Conservation (phyloP, 1,140 invertebrate species). For the Belonocnema kinseyi region DNA sequence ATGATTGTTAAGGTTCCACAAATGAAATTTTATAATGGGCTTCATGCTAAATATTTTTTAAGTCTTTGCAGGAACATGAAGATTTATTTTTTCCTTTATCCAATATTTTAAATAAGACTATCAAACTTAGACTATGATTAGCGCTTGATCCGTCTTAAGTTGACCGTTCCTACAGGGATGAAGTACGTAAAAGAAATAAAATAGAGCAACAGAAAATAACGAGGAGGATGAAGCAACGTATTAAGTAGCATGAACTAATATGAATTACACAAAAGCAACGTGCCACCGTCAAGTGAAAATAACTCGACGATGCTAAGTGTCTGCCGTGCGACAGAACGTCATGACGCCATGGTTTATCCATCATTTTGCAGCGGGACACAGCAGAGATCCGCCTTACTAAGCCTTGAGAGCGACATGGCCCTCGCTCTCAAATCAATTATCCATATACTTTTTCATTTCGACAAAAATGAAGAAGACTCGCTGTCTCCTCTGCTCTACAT, state of each 20-base stretch:
- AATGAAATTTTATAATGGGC: slow-evolving; percentile 30
- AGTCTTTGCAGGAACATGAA: too few relatives aligned
- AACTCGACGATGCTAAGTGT: slow-evolving; percentile 65
- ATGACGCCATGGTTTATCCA: slow-evolving; percentile 61
- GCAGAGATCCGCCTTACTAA: slow-evolving; percentile 30
- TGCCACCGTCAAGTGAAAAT: slow-evolving; percentile 63
- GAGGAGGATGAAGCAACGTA: slow-evolving; percentile 41
- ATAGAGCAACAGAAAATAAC: not conserved
- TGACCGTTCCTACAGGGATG: slow-evolving; percentile 39
- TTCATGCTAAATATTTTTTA: not conserved
- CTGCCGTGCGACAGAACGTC: slow-evolving; percentile 64
- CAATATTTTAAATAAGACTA: slow-evolving; percentile 27
- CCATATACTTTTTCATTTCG: slow-evolving; percentile 40
- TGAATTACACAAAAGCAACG: slow-evolving; percentile 62
- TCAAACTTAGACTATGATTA: too few relatives aligned
- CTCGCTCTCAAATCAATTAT: slow-evolving; percentile 52
- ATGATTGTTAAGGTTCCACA: not conserved
- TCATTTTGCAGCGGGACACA: slow-evolving; percentile 61
- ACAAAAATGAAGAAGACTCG: slow-evolving; percentile 32
- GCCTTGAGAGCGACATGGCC: slow-evolving; percentile 41
- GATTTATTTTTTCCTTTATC: too few relatives aligned
- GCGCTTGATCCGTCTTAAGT: slow-evolving; percentile 16
- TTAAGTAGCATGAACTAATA: slow-evolving; percentile 59
- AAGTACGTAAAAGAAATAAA: slow-evolving; percentile 40
- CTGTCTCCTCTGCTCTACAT: not conserved